phyloP scores from a whole-genome alignment of 2,797 vertebrate species.

The Pygocentrus nattereri region DNA sequence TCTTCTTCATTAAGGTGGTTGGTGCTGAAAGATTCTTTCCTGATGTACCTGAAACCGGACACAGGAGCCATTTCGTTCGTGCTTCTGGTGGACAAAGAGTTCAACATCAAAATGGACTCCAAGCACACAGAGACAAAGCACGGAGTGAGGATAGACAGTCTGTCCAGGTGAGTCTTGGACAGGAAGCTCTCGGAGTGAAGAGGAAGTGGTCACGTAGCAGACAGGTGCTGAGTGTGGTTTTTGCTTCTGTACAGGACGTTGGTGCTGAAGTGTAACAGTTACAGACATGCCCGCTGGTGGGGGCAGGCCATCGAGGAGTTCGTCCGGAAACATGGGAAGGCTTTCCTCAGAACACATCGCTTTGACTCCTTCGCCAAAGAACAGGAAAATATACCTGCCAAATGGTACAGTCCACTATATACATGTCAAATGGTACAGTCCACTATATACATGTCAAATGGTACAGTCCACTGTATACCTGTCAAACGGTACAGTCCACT shows the following conservation, averaged over 20 bases:
- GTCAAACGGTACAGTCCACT: neutral
- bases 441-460: neutral
- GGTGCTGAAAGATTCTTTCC: constrained; percentile 88
- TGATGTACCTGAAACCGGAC: constrained; percentile 87
- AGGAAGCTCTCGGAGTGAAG: neutral
- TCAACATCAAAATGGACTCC: constrained; percentile 85
- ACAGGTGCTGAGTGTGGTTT: neutral
- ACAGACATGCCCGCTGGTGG: constrained; percentile 95
- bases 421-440: constrained; percentile 24
- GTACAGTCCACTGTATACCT: neutral
- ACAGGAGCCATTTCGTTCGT: constrained; percentile 84
- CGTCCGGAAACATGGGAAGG: constrained; percentile 83
- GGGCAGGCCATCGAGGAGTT: constrained; percentile 94
- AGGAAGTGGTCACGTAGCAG: neutral
- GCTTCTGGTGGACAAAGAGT: constrained; percentile 85
- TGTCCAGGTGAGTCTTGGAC: constrained; percentile 77
- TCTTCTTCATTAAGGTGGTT: constrained; percentile 78
- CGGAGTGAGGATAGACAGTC: constrained; percentile 86
- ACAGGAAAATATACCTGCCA: constrained; percentile 86
- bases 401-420: constrained; percentile 90
- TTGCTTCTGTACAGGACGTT: constrained; percentile 80
- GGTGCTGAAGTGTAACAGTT: constrained; percentile 95
- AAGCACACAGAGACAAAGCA: constrained; percentile 87
- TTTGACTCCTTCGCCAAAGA: constrained; percentile 92
- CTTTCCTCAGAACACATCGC: constrained; percentile 90